These are phyloP conservation scores for Liasis olivaceus DNA, from an alignment of 2,797 vertebrate genomes.

Conservation along the genomic window DNA sequence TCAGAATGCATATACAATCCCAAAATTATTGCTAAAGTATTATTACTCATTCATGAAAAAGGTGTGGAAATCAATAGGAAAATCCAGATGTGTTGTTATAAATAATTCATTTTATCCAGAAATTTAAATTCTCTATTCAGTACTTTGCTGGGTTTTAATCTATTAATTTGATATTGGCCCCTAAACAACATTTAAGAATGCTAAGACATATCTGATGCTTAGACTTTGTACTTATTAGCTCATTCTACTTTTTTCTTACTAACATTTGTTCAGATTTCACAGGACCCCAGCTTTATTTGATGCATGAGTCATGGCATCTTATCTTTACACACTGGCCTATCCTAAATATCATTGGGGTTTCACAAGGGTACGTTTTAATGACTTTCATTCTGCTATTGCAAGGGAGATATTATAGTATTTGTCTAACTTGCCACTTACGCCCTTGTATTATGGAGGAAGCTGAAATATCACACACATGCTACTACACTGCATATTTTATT, in stretches of 20 bases:
- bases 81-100: not conserved
- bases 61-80: constrained; percentile 4
- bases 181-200: no score
- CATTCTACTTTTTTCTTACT: constrained; percentile 33
- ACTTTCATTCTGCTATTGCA: not conserved
- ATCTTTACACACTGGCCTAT: not conserved
- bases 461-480: not conserved
- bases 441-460: not conserved
- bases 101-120: no score
- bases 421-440: not conserved
- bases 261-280: not conserved
- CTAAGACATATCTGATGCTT: not conserved
- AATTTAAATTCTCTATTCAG: not conserved
- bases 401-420: not conserved
- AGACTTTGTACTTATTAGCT: not conserved
- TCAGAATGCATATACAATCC: not conserved
- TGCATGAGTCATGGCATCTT: not conserved
- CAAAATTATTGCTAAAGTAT: not conserved
- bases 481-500: not conserved
- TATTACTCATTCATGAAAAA: constrained; percentile 20
- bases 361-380: not conserved
- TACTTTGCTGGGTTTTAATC: not conserved
- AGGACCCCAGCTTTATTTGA: not conserved
- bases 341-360: not conserved
- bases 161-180: no score